These are phyloP conservation scores for Pterophyllum scalare DNA, from an alignment of 2,113 vertebrate species.

Conservation along the genomic window DNA sequence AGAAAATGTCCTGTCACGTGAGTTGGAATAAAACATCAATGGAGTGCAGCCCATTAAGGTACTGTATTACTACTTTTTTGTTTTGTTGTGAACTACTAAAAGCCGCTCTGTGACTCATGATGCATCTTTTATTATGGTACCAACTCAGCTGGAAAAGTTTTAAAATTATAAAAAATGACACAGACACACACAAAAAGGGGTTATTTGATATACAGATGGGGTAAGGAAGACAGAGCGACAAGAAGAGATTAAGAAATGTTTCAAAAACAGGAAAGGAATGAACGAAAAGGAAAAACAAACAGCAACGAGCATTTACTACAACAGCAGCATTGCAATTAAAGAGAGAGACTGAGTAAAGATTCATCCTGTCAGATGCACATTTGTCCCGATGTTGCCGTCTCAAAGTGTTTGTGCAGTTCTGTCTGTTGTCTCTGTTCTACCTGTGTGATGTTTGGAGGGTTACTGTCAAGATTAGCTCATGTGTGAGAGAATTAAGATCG, in stretches of 20 bases:
- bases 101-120: not conserved
- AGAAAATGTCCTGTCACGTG: not conserved
- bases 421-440: constrained; percentile 32
- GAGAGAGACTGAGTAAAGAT: not conserved
- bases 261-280: not conserved
- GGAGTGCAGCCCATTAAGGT: constrained; percentile 27
- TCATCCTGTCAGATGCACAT: not conserved
- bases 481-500: constrained; percentile 22
- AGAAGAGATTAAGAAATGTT: not conserved
- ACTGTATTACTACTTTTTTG: not conserved
- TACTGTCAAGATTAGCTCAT: constrained; percentile 35
- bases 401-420: constrained; percentile 14
- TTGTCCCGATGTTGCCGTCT: constrained; percentile 1
- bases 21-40: constrained; percentile 34
- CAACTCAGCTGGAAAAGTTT: not conserved
- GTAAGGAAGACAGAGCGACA: not conserved
- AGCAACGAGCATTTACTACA: not conserved
- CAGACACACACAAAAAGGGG: not conserved
- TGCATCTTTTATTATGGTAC: not conserved
- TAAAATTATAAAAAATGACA: no score
- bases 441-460: constrained; percentile 24
- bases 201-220: not conserved
- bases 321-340: not conserved
- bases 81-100: not conserved
- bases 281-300: not conserved